phyloP scores from a whole-genome alignment of 2,888 invertebrate genomes.

The Rhogogaster chlorosoma region DNA sequence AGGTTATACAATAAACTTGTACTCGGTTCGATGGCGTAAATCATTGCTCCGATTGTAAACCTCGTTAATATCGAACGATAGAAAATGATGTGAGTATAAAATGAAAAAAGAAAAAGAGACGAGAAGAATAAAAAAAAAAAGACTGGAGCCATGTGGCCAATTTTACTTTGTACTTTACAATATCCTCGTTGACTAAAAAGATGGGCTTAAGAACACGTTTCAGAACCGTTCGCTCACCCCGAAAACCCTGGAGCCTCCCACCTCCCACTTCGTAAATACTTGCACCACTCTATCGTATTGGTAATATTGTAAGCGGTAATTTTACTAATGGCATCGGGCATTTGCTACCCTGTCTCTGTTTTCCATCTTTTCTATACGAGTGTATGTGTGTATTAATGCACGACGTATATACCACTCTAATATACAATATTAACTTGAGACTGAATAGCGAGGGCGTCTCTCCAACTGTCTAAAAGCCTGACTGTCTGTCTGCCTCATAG shows the following conservation, averaged over 20 bases:
- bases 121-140: not conserved
- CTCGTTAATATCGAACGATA: not conserved
- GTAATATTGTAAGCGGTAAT: conserved; percentile 73
- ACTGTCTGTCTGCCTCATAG: not conserved
- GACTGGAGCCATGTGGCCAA: conserved; percentile 56
- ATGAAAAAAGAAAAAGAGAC: not conserved
- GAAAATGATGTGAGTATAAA: not conserved
- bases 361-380: conserved; percentile 59
- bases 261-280: conserved; percentile 52
- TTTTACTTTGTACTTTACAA: conserved; percentile 56
- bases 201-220: conserved; percentile 51
- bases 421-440: conserved; percentile 21
- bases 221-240: conserved; percentile 30
- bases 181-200: conserved; percentile 51
- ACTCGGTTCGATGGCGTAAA: no score
- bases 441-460: not conserved
- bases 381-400: conserved; percentile 32
- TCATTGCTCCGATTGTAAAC: not conserved
- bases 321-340: conserved; percentile 73
- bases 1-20: not conserved
- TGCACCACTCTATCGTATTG: conserved; percentile 68
- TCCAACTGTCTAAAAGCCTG: not conserved
- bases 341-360: conserved; percentile 60
- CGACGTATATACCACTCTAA: not conserved
- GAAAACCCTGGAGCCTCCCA: not conserved